Evolutionary conservation across 2,113 vertebrate species (phyloP).

Genomic region (Casuarius casuarius): DNA sequence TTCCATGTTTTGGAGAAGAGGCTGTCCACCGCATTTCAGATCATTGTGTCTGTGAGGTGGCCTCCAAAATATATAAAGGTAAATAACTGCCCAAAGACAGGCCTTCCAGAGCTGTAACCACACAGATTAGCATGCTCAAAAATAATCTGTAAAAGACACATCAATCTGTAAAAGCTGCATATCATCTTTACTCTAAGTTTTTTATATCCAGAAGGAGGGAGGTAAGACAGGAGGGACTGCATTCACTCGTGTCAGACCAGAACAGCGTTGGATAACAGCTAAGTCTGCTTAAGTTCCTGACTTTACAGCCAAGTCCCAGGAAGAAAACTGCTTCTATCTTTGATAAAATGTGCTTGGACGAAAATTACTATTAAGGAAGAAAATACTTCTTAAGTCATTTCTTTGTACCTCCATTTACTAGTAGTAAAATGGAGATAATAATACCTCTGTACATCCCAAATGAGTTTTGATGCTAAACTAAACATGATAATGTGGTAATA

Average conservation of each 20-base stretch:
- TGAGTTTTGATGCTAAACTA: not conserved
- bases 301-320: not conserved
- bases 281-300: not conserved
- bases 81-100: not conserved
- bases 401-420: not conserved
- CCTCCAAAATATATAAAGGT: not conserved
- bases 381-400: not conserved
- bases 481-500: not conserved
- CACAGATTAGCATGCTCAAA: not conserved
- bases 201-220: not conserved
- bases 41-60: not conserved
- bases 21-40: not conserved
- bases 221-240: not conserved
- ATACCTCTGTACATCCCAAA: not conserved
- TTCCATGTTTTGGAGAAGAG: not conserved
- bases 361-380: not conserved
- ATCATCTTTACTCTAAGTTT: not conserved
- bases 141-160: not conserved
- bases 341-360: not conserved
- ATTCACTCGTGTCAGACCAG: not conserved
- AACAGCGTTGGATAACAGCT: not conserved
- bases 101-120: not conserved
- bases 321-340: not conserved
- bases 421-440: not conserved
- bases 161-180: too few species aligned